Conservation (phyloP, 1,140 invertebrate species). For the Dufourea novaeangliae region DNA sequence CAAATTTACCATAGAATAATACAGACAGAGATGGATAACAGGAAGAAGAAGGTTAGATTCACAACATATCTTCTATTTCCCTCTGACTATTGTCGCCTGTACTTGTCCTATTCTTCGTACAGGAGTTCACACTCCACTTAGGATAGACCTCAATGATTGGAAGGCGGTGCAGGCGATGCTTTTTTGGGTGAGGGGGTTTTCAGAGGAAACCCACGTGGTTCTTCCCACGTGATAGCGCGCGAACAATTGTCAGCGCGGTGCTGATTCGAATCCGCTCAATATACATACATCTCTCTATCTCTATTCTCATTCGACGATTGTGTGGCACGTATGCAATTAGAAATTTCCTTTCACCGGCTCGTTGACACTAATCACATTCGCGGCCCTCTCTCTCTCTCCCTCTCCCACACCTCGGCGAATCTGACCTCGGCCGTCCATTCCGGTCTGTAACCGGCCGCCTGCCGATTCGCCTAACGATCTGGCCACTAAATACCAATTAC, state of each 20-base stretch:
- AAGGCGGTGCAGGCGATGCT: background rate
- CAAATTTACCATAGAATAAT: too few relatives aligned
- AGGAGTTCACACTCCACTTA: too few relatives aligned
- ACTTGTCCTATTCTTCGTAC: too few relatives aligned
- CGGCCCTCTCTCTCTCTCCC: slow-evolving; percentile 18
- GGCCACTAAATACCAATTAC: slow-evolving; percentile 58
- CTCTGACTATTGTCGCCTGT: too few relatives aligned
- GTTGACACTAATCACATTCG: slow-evolving; percentile 63
- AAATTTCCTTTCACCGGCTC: slow-evolving; percentile 67
- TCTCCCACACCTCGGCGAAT: slow-evolving; percentile 45
- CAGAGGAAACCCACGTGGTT: slow-evolving; percentile 40
- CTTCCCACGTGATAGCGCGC: slow-evolving; percentile 43
- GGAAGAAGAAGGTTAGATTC: too few relatives aligned
- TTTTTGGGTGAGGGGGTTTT: background rate
- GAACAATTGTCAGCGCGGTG: too few relatives aligned
- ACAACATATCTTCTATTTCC: too few relatives aligned
- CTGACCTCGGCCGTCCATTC: slow-evolving; percentile 40
- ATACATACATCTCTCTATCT: slow-evolving; percentile 24
- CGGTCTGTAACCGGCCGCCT: background rate
- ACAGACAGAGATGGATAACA: too few relatives aligned
- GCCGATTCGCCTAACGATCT: slow-evolving; percentile 52
- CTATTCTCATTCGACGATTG: slow-evolving; percentile 47
- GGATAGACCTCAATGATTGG: too few relatives aligned
- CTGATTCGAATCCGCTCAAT: slow-evolving; percentile 46
- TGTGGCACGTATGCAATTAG: slow-evolving; percentile 60